Base-by-base conservation (phyloP, 2,888 invertebrate species). In the Cataglyphis cursor region DNA sequence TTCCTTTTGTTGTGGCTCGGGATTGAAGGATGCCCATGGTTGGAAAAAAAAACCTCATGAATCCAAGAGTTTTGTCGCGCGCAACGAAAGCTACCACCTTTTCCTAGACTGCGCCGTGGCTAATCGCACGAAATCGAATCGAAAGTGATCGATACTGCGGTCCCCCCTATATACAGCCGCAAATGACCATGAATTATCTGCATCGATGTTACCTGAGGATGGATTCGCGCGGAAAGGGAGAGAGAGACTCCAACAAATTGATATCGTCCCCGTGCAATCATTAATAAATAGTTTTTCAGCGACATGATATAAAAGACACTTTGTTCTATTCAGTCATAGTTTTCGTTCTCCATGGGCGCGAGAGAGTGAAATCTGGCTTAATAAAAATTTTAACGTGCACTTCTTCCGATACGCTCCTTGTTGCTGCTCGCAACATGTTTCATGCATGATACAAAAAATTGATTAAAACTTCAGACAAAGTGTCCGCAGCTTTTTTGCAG, bases 121-220 rank as follows among this genome's bases (percentile, higher is more conserved):
- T 89, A 90, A 92, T 93, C 89, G 91, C 87, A 85, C 88, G 88
- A 93, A 92, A 93, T 92, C 89, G 91, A 90, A 90, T 89, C 85
- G 89, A 91, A 91, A 87, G 88, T 92, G 92, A 92, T 93, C 92
- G 92, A 92, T 93, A 91, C 88, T 48, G 82, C 84, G 51, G 51
- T 51, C 51, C n/a, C 68, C 51, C 72, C 62, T 74, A 86, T 84
- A 85, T 85, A 70, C 74, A 73, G 85, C 72, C 87, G 66, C 68
- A 84, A 88, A 91, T 88, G 82, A 88, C 84, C 88, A 80, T 90
- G 88, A 82, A 90, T 87, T 88, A 85, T 75, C 83, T 65, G 75
- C 61, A 62, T 68, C 78, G 80, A 28, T 59, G 72, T 75, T 78
- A 62, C 64, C 70, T 72, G 83, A 75, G 48, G 74, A 48, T 83